Conservation (phyloP, 2,888 invertebrate genomes). For the Agriopis marginaria region DNA sequence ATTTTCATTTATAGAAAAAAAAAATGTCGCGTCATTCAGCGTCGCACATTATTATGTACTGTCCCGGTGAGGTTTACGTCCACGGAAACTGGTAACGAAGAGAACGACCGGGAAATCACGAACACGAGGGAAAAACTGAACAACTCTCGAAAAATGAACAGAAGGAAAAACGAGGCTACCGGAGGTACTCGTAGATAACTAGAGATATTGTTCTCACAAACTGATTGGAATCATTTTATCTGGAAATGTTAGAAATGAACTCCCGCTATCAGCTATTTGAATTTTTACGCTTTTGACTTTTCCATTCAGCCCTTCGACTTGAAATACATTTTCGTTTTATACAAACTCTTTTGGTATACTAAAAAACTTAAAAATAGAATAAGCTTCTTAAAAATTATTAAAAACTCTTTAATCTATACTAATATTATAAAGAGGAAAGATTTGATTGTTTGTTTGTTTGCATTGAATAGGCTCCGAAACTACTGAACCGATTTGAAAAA, state of each 20-base stretch:
- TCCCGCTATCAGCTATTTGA: neutral
- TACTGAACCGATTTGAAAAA: too few species aligned
- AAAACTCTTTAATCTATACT: too few species aligned
- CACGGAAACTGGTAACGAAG: constrained; percentile 17
- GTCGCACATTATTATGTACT: neutral
- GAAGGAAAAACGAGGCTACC: constrained; percentile 1
- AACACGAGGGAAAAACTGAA: constrained; percentile 21
- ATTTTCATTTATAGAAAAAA: neutral
- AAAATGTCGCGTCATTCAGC: neutral
- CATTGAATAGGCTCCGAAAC: too few species aligned
- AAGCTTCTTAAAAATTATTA: too few species aligned
- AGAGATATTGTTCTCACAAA: constrained; percentile 14
- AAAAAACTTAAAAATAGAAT: too few species aligned
- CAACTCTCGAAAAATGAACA: constrained; percentile 17
- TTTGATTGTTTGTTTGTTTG: too few species aligned
- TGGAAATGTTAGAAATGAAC: neutral
- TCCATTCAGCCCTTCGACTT: neutral
- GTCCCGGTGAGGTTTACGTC: neutral
- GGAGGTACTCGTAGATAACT: neutral
- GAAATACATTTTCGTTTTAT: neutral
- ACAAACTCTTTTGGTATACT: too few species aligned
- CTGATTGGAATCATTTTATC: constrained; percentile 5
- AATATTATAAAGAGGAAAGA: too few species aligned
- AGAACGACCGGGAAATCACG: constrained; percentile 31
- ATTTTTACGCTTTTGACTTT: neutral